These are phyloP conservation scores for Drosophila longiperda DNA, from an alignment of 2,888 invertebrate genomes.

Conservation along the genomic window DNA sequence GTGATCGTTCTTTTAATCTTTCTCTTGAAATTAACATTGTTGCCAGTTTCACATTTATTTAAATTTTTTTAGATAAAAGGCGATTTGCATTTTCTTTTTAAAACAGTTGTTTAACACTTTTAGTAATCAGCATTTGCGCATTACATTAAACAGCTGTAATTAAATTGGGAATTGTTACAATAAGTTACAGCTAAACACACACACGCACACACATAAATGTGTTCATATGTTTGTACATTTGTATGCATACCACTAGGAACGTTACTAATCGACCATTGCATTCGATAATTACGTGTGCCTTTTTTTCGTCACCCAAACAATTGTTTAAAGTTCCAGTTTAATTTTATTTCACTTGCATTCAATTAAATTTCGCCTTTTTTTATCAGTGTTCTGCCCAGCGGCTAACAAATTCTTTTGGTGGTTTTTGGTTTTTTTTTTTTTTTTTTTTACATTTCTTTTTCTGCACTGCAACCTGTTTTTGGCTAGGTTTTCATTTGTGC, in stretches of 20 bases:
- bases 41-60: neutral
- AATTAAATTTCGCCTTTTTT: conserved; percentile 34
- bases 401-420: conserved; percentile 14
- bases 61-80: too few relatives aligned
- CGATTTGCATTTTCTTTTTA: conserved; percentile 8
- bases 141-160: conserved; percentile 45
- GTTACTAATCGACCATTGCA: neutral
- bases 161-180: conserved; percentile 24
- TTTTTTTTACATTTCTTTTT: conserved; percentile 6
- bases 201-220: neutral
- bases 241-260: neutral
- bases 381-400: conserved; percentile 34
- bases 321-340: neutral
- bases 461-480: conserved; percentile 56
- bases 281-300: neutral
- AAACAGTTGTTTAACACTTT: conserved; percentile 41
- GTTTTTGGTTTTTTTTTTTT: conserved; percentile 10
- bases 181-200: neutral
- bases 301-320: neutral
- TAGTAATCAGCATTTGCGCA: conserved; percentile 34
- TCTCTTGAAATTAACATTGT: neutral
- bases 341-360: conserved; percentile 33
- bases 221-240: neutral
- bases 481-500: conserved; percentile 33
- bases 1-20: neutral